Evolutionary conservation across 2,113 vertebrate genomes (phyloP), one percentile per base, ranked within the genome.

Genomic region (Cepphus grylle): DNA sequence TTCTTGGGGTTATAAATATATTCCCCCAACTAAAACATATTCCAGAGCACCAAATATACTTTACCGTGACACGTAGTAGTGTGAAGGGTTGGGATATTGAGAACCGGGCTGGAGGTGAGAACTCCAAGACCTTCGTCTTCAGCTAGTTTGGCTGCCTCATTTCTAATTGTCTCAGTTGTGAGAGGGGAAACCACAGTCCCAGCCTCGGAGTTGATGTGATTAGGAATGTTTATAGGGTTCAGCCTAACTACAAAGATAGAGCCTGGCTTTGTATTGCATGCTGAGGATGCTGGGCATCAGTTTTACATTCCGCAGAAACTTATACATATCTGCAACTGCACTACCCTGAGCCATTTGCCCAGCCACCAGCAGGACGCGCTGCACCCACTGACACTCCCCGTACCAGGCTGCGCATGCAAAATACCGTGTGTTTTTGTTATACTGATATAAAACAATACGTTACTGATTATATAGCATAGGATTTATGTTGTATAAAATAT

Each of bases 41-140:
- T 71, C 18, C 15, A 88, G 26, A 63, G 25, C 43, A 85, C 36
- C 25, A 30, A 52, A 71, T 47, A 40, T 27, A 13, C 5, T 90
- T 80, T 88, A 20, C 38, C 83, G 36, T 45, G 52, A 26, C 42
- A 3, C 2, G 3, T 6, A 49, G 17, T 25, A 73, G 14, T 32
- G 38, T 23, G 4, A 83, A 59, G 14, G 1, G 6, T 12, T 3
- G 1, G n/a, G 58, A 26, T 63, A 40, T 2, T 2, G 6, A 62
- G 17, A 43, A 52, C 23, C 12, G 6, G 3, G 21, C 21, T n/a
- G 12, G 70, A 70, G 15, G 71, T 20, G 23, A 36, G 27, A 95
- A 67, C 4, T 72, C 74, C 11, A 22, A 49, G 27, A 50, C 26
- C 26, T 62, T 10, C 11, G 29, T n/a, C 26, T 74, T 45, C 56